Evolutionary conservation across 2,888 invertebrate genomes (phyloP), one percentile per base, ranked within the genome.

Genomic region (Antheraea assamensis): DNA sequence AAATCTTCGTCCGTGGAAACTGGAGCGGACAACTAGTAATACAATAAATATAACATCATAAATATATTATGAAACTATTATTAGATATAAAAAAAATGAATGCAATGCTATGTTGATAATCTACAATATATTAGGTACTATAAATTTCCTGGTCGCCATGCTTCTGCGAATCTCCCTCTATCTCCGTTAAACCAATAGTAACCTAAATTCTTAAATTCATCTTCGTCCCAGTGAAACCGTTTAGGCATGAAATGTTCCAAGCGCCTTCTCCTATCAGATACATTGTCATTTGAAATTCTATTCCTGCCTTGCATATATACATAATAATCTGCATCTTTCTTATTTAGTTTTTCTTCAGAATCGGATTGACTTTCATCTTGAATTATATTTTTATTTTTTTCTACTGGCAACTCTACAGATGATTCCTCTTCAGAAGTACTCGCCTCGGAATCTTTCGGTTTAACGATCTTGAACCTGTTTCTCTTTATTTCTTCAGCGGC

Each of bases 131-230:
- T 31, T 66, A n/a, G n/a, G n/a, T n/a, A 17, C 17, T 61, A 64
- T 27, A 58, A 58, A 70, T 55, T n/a, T 35, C 68, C 68, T 0
- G 68, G 35, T 68, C 68, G 35, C 71, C 35, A n/a, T 4, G 64
- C 42, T 10, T 66, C 64, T 3, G 72, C 35, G 75, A 83, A 86
- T 19, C 74, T 78, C 0, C 91, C 91, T 72, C 81, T 85, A 0
- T 88, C 88, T 0, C 91, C 90, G 27, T 87, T 84, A 4, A 88
- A 89, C 92, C 92, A 92, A 30, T 80, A 88, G 71, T 87, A 87
- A 0, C 87, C 87, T n/a, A 92, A 78, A 15, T 86, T 71, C 0
- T 81, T 76, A 0, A 88, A 80, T 0, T 92, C 89, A 0, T 84
- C 78, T 0, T 80, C 74, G 0, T 81, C 68, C 92, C 92, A 92